Evolutionary conservation across 2,888 invertebrate genomes (phyloP).

Genomic region (Eupithecia insigniata): DNA sequence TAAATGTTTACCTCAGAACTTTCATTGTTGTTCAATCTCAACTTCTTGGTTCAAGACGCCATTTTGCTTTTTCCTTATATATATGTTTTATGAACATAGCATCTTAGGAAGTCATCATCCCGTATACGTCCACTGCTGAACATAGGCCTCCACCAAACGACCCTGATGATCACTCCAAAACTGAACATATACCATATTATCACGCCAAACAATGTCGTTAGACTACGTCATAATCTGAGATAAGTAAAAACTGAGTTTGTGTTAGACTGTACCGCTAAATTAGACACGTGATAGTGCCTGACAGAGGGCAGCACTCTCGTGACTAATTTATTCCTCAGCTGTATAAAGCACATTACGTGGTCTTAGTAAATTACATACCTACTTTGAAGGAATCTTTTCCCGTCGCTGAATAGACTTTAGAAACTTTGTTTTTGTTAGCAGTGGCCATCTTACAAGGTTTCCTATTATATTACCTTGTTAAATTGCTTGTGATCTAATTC

Average conservation of each 20-base stretch:
- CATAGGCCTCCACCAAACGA: no score
- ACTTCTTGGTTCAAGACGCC: background rate
- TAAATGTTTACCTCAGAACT: no score
- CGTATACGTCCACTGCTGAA: no score
- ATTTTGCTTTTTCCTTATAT: background rate
- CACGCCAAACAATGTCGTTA: background rate
- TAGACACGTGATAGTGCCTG: conserved; percentile 28
- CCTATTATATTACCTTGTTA: background rate
- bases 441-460: background rate
- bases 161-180: no score
- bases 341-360: conserved; percentile 9
- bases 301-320: conserved; percentile 30
- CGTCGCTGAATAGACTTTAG: background rate
- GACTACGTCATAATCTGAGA: background rate
- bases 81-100: no score
- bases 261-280: conserved; percentile 29
- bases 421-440: background rate
- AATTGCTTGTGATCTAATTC: background rate
- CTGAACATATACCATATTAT: background rate
- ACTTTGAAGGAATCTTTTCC: background rate
- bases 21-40: background rate
- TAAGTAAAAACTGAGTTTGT: conserved; percentile 16
- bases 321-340: conserved; percentile 36
- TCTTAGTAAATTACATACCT: conserved; percentile 19
- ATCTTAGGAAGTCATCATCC: no score